phyloP scores from a whole-genome alignment of 1,140 invertebrate species.

The Teleogryllus occipitalis region DNA sequence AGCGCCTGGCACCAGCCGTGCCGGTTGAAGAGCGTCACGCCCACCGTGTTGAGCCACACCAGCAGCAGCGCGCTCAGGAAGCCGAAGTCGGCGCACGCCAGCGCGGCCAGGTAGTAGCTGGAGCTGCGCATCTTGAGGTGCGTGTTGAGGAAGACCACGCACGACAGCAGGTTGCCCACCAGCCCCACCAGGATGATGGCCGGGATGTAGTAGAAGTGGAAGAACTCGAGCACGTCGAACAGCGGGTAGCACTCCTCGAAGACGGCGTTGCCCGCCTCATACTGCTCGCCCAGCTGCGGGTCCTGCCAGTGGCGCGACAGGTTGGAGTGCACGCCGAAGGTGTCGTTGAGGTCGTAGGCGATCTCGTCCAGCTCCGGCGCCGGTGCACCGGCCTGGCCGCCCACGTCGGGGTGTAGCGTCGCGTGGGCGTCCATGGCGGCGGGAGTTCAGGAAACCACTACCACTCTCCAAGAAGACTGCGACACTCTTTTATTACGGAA shows the following conservation, averaged over 20 bases:
- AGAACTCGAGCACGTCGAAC: slow-evolving; percentile 38
- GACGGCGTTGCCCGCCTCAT: neutral
- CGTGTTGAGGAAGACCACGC: slow-evolving; percentile 47
- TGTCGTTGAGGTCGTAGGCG: too few relatives aligned
- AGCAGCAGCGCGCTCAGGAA: slow-evolving; percentile 43
- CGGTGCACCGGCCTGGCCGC: too few relatives aligned
- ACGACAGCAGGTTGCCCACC: slow-evolving; percentile 46
- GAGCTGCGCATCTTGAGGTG: slow-evolving; percentile 47
- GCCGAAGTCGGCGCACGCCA: slow-evolving; percentile 45
- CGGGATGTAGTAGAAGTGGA: slow-evolving; percentile 45
- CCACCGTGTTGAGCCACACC: slow-evolving; percentile 45
- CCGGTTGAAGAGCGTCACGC: slow-evolving; percentile 42
- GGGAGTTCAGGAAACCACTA: too few relatives aligned
- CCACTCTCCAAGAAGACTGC: too few relatives aligned
- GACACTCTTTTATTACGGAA: too few relatives aligned
- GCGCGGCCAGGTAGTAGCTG: slow-evolving; percentile 48
- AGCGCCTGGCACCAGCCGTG: slow-evolving; percentile 48
- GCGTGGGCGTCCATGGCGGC: too few relatives aligned
- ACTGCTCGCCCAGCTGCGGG: too few relatives aligned
- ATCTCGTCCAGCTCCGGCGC: too few relatives aligned
- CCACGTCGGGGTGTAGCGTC: too few relatives aligned
- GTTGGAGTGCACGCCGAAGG: neutral
- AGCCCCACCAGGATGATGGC: slow-evolving; percentile 45
- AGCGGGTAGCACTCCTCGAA: slow-evolving; percentile 23
- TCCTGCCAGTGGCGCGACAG: neutral